These are phyloP conservation scores for Pseudorhombus dupliciocellatus DNA, from an alignment of 2,113 vertebrate genomes.

Conservation along the genomic window DNA sequence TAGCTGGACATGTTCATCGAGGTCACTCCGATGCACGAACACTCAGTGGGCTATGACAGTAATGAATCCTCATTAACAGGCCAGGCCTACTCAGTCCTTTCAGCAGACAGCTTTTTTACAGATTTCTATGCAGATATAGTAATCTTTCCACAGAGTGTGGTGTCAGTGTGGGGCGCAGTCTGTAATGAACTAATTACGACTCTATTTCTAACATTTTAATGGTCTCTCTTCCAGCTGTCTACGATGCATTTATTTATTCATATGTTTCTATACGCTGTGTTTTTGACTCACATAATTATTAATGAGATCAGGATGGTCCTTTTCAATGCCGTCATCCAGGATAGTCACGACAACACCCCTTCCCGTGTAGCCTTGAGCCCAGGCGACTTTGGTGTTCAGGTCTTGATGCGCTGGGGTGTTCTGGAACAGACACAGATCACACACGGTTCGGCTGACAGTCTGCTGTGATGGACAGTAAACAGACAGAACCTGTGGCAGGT, in stretches of 20 bases:
- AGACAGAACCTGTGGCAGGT: neutral
- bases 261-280: neutral
- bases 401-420: slow-evolving; percentile 76
- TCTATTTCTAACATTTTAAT: neutral
- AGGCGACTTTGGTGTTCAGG: slow-evolving; percentile 92
- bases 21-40: no score
- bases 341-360: slow-evolving; percentile 95
- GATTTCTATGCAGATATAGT: neutral
- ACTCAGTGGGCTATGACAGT: neutral
- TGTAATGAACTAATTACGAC: neutral
- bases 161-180: neutral
- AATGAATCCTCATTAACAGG: neutral
- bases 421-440: slow-evolving; percentile 64
- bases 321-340: slow-evolving; percentile 97
- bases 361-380: slow-evolving; percentile 94
- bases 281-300: slow-evolving; percentile 91
- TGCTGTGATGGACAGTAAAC: slow-evolving; percentile 23
- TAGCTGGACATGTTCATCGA: no score
- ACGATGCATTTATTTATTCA: no score
- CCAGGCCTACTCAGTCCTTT: neutral
- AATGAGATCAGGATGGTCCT: slow-evolving; percentile 94
- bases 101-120: neutral
- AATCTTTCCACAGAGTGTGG: neutral
- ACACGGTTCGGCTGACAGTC: slow-evolving; percentile 48
- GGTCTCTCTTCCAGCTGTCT: no score